Percentiles rank a stretch among this genome's conserved stretches.
Conservation (phyloP, 2,888 invertebrate genomes). For the Habrosyne pyritoides region DNA sequence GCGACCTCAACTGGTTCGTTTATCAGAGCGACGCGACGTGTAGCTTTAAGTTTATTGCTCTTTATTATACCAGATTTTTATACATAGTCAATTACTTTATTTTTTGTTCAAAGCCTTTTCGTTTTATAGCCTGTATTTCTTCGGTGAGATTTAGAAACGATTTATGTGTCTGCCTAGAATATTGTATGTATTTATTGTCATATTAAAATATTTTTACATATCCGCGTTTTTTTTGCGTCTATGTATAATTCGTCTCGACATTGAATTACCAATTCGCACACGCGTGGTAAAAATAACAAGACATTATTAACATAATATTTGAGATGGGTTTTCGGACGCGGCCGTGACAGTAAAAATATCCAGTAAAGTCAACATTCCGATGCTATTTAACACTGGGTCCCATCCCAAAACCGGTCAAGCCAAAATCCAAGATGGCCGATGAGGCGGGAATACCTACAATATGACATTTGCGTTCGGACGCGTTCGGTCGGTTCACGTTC, state of each 20-base stretch:
- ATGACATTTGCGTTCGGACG: conserved; percentile 67
- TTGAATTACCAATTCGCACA: conserved; percentile 17
- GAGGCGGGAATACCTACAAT: conserved; percentile 60
- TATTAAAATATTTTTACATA: background rate
- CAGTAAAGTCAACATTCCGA: conserved; percentile 55
- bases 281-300: conserved; percentile 20
- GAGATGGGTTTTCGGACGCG: conserved; percentile 13
- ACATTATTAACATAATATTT: conserved; percentile 26
- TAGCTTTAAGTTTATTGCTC: conserved; percentile 2
- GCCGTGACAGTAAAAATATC: conserved; percentile 40
- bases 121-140: background rate
- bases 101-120: background rate
- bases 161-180: conserved; percentile 26
- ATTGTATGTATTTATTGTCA: background rate
- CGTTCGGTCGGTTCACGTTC: conserved; percentile 42
- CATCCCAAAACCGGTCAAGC: conserved; percentile 66
- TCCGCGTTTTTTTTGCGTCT: conserved; percentile 3
- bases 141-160: conserved; percentile 33
- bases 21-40: background rate
- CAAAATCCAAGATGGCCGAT: conserved; percentile 71
- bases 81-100: background rate
- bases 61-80: background rate
- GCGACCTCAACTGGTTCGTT: conserved; percentile 11
- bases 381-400: conserved; percentile 33
- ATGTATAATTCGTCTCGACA: conserved; percentile 6